Conservation (phyloP, 2,797 vertebrate genomes). For the Bradypus variegatus region DNA sequence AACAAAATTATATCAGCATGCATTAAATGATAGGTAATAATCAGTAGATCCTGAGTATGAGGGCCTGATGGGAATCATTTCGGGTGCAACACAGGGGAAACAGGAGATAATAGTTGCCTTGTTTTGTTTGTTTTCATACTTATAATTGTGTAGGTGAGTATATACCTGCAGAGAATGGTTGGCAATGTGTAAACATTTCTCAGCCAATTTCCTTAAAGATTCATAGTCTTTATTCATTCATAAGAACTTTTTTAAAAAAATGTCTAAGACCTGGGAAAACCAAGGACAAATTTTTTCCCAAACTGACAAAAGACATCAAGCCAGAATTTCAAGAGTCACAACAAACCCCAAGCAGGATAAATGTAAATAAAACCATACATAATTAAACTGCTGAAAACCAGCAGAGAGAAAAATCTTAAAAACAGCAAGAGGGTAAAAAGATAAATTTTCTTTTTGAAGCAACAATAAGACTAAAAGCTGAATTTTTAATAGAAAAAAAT, state of each 20-base stretch:
- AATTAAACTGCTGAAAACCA: background rate
- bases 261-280: conserved; percentile 10
- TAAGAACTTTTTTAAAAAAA: background rate
- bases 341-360: background rate
- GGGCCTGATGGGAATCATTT: background rate
- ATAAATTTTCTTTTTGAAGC: background rate
- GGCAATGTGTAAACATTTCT: background rate
- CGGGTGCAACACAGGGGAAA: background rate
- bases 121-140: background rate
- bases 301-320: background rate
- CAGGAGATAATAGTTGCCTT: background rate
- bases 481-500: background rate
- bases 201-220: background rate
- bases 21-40: background rate
- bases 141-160: background rate
- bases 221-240: background rate
- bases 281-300: background rate
- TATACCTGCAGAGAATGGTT: background rate
- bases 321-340: background rate
- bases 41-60: background rate
- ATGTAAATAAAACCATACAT: background rate
- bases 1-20: background rate
- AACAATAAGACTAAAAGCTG: background rate
- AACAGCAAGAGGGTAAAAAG: background rate
- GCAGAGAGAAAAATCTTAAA: background rate